Evolutionary conservation across 2,888 invertebrate genomes (phyloP), one percentile per base, ranked within the genome.

Genomic region (Napeogenes inachia): DNA sequence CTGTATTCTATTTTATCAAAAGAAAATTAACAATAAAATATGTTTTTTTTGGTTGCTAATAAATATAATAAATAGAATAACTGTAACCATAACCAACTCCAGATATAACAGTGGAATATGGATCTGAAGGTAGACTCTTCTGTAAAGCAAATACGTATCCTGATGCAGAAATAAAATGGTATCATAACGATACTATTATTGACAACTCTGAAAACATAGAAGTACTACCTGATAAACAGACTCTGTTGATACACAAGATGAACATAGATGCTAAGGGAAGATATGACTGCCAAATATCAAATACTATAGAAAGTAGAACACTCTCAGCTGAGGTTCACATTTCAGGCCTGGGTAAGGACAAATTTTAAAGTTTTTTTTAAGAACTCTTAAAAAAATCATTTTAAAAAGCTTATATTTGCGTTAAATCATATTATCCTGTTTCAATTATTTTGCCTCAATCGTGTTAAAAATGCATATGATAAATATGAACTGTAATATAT

Each of bases 81-180:
- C 42, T 33, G 61, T 13, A 53, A 33, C 4, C 4, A 45, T 57
- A 12, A 60, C 12, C 42, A 35, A 50, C 75, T 75, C n/a, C 71
- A 89, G 89, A 85, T 66, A 68, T 69, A 6, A 75, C 75, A 0
- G 73, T 89, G 38, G 80, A 84, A 71, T 89, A 81, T 47, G 84
- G 80, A 0, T 66, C 57, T 3, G 77, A 83, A 65, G 82, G 80
- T 0, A 76, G 70, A 66, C 64, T 89, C 0, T 73, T 70, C 53
- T 89, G 89, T 54, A 71, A 83, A 75, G 81, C 84, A 0, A 72
- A 75, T 0, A 82, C 88, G 0, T 89, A 85, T 59, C 89, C 89
- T 0, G 78, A 80, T 65, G 84, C 81, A 0, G 72, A 71, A 45
- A 71, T 78, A 4, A 76, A 74, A 62, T 89, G 89, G 89, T 82